Conservation (phyloP, 1,140 invertebrate genomes). For the Drosophila melanica region DNA sequence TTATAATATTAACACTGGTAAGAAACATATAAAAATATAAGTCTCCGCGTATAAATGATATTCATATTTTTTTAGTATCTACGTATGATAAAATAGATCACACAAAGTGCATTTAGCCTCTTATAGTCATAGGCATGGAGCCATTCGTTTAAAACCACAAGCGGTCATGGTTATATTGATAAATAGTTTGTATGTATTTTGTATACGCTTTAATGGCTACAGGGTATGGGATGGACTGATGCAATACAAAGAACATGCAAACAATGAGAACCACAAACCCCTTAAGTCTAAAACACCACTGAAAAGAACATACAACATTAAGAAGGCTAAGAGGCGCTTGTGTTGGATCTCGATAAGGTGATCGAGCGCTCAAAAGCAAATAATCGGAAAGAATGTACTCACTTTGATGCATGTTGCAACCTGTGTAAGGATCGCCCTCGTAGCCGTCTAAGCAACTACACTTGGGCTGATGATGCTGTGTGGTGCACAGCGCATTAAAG, state of each 20-base stretch:
- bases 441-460: constrained; percentile 90
- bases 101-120: too few species aligned
- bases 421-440: constrained; percentile 92
- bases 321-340: constrained; percentile 31
- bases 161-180: too few species aligned
- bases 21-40: too few species aligned
- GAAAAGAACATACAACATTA: constrained; percentile 78
- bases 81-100: too few species aligned
- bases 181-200: too few species aligned
- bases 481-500: constrained; percentile 91
- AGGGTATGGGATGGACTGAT: constrained; percentile 33
- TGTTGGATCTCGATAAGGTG: not conserved
- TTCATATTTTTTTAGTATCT: too few species aligned
- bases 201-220: not conserved
- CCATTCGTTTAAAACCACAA: too few species aligned
- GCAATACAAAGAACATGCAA: constrained; percentile 71
- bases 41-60: too few species aligned
- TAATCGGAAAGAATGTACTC: constrained; percentile 82
- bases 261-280: constrained; percentile 61
- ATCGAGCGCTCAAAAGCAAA: constrained; percentile 34
- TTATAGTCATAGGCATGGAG: too few species aligned
- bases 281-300: constrained; percentile 73
- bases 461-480: constrained; percentile 90
- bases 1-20: too few species aligned
- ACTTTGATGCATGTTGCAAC: constrained; percentile 89